These are phyloP conservation scores for Spinus olivaceus DNA, from an alignment of 2,797 vertebrate genomes.

Conservation along the genomic window DNA sequence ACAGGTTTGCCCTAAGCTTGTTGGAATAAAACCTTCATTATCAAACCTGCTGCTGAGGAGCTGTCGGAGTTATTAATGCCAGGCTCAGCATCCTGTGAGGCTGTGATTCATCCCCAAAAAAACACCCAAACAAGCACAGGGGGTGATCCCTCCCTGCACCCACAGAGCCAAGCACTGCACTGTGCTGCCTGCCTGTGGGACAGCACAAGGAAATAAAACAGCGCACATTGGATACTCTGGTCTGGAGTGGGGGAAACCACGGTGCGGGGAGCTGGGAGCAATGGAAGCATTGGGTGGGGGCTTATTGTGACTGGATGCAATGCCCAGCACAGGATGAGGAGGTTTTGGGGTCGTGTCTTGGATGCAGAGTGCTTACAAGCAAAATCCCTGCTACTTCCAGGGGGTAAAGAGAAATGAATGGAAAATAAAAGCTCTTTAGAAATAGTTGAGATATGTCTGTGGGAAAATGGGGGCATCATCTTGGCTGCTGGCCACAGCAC, in stretches of 20 bases:
- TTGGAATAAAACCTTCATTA: constrained; percentile 36
- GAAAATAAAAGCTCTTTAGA: constrained; percentile 8
- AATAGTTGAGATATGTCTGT: not conserved
- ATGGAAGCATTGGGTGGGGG: fast-evolving
- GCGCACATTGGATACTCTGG: fast-evolving
- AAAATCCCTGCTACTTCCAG: not conserved
- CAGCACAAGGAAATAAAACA: not conserved
- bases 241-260: not conserved
- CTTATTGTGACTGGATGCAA: not conserved
- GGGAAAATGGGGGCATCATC: not conserved
- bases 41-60: not conserved
- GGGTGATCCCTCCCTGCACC: not conserved
- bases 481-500: fast-evolving
- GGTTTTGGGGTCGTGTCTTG: not conserved
- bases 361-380: not conserved
- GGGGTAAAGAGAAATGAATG: not conserved
- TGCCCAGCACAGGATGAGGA: fast-evolving
- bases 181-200: not conserved
- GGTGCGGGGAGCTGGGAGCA: not conserved
- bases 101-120: not conserved
- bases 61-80: constrained; percentile 55
- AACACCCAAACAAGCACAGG: not conserved
- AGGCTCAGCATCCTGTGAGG: not conserved
- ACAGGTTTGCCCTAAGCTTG: not conserved
- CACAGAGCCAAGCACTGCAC: not conserved